A percentile compares a stretch with the other conserved stretches of the same genome.
phyloP scores from a whole-genome alignment of 2,888 invertebrate genomes.

The Perizoma flavofasciatum region DNA sequence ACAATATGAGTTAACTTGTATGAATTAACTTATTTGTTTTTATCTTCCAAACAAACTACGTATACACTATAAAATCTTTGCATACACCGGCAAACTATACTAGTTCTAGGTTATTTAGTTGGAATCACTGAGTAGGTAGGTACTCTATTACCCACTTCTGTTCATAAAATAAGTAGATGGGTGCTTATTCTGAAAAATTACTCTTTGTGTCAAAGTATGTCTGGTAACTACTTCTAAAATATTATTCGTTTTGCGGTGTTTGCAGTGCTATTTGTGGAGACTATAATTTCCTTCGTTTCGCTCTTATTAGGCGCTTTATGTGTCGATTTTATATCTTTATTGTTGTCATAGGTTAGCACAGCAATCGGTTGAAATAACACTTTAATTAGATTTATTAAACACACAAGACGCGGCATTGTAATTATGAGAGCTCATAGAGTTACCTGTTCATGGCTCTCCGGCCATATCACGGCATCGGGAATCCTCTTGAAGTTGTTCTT shows the following conservation, averaged over 20 bases:
- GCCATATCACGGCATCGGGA: conserved; percentile 98
- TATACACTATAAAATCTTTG: no score
- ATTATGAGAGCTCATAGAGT: conserved; percentile 3
- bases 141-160: no score
- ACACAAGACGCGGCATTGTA: no score
- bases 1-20: no score
- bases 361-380: no score
- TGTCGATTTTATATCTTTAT: no score
- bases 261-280: background rate
- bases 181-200: background rate
- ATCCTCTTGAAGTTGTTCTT: conserved; percentile 90
- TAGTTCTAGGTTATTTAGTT: background rate
- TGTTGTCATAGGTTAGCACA: no score
- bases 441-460: conserved; percentile 90
- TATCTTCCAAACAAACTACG: no score
- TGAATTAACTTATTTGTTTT: no score
- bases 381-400: no score
- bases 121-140: background rate
- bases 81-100: background rate
- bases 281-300: no score
- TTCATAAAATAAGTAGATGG: background rate
- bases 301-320: no score
- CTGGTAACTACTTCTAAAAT: background rate
- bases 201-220: background rate
- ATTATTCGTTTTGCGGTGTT: background rate